These are phyloP conservation scores for Corynorhinus townsendii DNA, from an alignment of 2,113 vertebrate genomes.

Conservation along the genomic window DNA sequence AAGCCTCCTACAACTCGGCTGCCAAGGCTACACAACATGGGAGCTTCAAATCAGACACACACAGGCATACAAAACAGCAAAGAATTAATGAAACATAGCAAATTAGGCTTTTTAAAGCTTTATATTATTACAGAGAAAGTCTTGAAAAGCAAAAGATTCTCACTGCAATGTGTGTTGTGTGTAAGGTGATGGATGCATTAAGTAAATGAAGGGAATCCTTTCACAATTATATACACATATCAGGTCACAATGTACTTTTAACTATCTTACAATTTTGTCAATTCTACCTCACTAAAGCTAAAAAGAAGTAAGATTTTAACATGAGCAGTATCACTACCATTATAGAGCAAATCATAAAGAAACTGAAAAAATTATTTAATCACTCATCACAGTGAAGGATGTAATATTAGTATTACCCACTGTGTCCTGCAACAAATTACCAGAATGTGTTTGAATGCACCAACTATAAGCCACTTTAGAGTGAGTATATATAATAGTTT, in stretches of 20 bases:
- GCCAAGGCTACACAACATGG: neutral
- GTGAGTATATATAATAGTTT: neutral
- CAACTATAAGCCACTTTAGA: neutral
- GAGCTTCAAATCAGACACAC: neutral
- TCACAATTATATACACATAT: neutral
- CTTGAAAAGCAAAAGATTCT: neutral
- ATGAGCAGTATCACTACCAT: neutral
- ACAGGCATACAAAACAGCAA: neutral
- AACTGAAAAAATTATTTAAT: neutral
- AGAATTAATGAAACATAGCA: neutral
- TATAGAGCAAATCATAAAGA: neutral
- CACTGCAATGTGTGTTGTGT: neutral
- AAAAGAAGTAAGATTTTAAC: neutral
- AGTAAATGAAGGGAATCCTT: neutral
- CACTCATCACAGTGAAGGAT: neutral
- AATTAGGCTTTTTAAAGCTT: neutral
- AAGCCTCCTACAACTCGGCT: neutral
- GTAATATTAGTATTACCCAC: neutral
- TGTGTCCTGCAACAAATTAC: neutral
- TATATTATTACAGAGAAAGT: neutral
- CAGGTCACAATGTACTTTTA: neutral
- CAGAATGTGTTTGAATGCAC: neutral
- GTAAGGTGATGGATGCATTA: neutral
- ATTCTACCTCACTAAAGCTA: neutral
- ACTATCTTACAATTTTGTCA: neutral